Base-by-base conservation (phyloP, 2,113 vertebrate genomes). In the Gnathonemus echidnorhynchus region DNA sequence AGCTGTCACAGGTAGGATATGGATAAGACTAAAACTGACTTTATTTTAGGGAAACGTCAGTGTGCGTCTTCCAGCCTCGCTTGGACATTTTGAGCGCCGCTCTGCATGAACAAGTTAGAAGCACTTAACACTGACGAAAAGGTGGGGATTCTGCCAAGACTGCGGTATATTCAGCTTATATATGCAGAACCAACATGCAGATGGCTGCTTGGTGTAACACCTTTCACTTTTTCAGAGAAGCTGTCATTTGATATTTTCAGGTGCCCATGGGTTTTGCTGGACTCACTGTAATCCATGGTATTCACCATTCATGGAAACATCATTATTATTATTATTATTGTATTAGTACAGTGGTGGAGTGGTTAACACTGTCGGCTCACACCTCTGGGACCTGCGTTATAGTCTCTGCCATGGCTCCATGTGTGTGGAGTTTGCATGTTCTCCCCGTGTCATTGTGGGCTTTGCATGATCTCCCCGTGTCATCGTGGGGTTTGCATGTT, bases 181-280 rank as follows among this genome's bases (percentile, higher is more conserved):
- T 83, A 80, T 88, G 70, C 83, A 45, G 39, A 21, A n/a, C 27
- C 50, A 35, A 15, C 13, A 48, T 11, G 53, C 80, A 89, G 89
- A 48, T 80, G 27, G 53, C 42, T 86, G 39, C 58, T 58, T 66
- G 58, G 31, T 35, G 11, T 86, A 86, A 58, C 35, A 49, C 17
- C 7, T 56, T 42, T 90, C 62, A 91, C 88, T 84, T 91, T 91
- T 90, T 87, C 83, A 87, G 62, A 62, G 45, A 46, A 90, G 88
- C 42, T 89, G 86, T 50, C 42, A 85, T 49, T 84, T 90, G 91
- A 87, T 88, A 91, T 91, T 91, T 90, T 89, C 46, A 90, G 91
- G 89, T 66, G 84, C 42, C 89, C 80, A 87, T 46, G 49, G 49
- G 53, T 86, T 35, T 24, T 46, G 80, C 7, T 11, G 11, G 58